Evolutionary conservation across 2,113 vertebrate species (phyloP), one percentile per base, ranked within the genome.

Genomic region (Lamprotornis superbus): DNA sequence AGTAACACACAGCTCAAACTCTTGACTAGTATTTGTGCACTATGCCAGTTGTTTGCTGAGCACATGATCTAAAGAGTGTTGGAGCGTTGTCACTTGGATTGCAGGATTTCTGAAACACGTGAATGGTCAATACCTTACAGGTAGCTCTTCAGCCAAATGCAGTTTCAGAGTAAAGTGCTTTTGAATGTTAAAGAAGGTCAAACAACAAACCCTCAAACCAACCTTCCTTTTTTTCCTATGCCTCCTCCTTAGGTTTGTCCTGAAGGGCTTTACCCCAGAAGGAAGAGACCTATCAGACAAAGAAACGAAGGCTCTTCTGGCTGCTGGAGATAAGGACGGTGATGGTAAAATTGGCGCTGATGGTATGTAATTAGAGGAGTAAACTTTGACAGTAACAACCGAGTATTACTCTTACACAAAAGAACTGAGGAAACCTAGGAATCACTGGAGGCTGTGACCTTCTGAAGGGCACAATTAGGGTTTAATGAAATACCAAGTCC

Each of bases 311-410:
- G 97, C 63, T 27, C 98, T 99, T 94, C 94, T 99, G 97, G 96
- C 95, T 55, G 99, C 99, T 69, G 99, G 99, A n/a, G 99, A 99
- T 96, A 99, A 99, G 98, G 99, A 99, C 2, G 99, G 99, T 81
- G 99, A 99, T 33, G 99, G 99, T 85, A 99, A 99, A 98, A 99
- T 99, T 22, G 99, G 99, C 56, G 97, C 98, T 14, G 99, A 99
- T 25, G 99, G 99, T 99, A 98, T 89, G 98, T 97, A 35, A 71
- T 30, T 47, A 53, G 7, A 64, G 64, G 57, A 80, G 70, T 63
- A 79, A 77, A 74, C 46, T 85, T 85, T 44, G 44, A 59, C 40
- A 80, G 24, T 63, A 89, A 60, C 53, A 52, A 28, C 35, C 7
- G 2, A 52, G 11, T 92, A 56, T 59, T 80, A 42, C 69, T 63